phyloP scores from a whole-genome alignment of 2,888 invertebrate species.

The Tridacna gigas region DNA sequence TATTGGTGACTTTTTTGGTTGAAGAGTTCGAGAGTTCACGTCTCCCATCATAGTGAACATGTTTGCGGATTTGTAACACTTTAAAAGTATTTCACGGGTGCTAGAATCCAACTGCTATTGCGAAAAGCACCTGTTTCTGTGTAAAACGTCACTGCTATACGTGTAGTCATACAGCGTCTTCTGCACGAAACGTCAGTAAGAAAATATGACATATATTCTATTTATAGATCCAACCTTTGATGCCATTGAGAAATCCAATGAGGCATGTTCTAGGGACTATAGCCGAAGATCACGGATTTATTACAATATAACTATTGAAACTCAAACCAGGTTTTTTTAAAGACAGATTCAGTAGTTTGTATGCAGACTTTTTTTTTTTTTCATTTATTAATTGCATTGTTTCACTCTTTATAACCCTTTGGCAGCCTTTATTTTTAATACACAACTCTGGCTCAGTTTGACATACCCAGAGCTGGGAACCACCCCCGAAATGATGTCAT shows the following conservation, averaged over 20 bases:
- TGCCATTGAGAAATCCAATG: constrained; percentile 5
- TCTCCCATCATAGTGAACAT: constrained; percentile 76
- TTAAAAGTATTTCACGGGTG: constrained; percentile 24
- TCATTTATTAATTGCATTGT: too few relatives aligned
- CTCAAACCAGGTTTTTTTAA: not conserved
- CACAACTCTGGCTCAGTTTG: not conserved
- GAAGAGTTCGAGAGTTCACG: constrained; percentile 68
- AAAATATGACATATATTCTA: constrained; percentile 54
- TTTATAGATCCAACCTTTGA: constrained; percentile 30
- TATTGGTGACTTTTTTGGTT: constrained; percentile 91
- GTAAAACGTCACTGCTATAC: constrained; percentile 54
- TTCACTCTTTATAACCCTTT: too few relatives aligned
- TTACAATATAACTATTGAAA: too few relatives aligned
- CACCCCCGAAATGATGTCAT: constrained; percentile 6
- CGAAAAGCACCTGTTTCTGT: constrained; percentile 52
- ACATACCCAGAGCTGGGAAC: not conserved
- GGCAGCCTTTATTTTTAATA: not conserved
- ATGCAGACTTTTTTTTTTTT: too few relatives aligned
- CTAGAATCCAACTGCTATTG: constrained; percentile 23
- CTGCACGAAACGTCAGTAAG: constrained; percentile 33
- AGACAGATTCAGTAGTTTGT: not conserved
- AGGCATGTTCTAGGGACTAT: not conserved
- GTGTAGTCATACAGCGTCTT: constrained; percentile 38
- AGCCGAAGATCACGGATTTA: not conserved
- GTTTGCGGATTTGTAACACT: constrained; percentile 29